Evolutionary conservation across 2,113 vertebrate species (phyloP).

Genomic region (Acanthisitta chloris): DNA sequence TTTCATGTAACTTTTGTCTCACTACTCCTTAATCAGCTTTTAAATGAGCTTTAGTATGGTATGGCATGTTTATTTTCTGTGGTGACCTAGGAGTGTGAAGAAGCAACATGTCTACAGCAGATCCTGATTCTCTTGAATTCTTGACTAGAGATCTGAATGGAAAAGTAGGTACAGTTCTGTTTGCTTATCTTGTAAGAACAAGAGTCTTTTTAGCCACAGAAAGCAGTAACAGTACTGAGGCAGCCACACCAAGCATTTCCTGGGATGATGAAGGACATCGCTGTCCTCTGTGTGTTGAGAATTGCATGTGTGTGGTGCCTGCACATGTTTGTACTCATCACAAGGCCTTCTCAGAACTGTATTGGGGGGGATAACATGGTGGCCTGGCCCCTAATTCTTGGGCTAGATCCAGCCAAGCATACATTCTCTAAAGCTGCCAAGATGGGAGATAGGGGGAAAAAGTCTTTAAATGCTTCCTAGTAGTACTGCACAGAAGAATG

Average conservation of each 20-base stretch:
- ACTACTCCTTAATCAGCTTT: not conserved
- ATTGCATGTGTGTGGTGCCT: not conserved
- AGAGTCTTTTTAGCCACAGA: not conserved
- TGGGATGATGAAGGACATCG: accelerated
- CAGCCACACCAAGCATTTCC: not conserved
- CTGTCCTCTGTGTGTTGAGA: not conserved
- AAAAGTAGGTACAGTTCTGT: not conserved
- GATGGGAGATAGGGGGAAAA: not conserved
- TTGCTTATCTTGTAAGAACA: not conserved
- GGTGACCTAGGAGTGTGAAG: not conserved
- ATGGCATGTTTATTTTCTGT: not conserved
- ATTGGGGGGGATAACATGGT: not conserved
- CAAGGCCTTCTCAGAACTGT: not conserved
- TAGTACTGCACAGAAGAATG: not conserved
- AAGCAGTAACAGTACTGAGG: not conserved
- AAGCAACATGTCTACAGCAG: not conserved
- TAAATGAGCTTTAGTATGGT: not conserved
- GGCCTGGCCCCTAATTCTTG: not conserved
- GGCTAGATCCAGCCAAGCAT: not conserved
- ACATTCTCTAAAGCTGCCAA: not conserved
- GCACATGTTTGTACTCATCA: not conserved
- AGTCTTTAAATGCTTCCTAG: not conserved
- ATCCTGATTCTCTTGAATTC: not conserved
- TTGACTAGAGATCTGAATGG: not conserved
- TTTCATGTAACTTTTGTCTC: not conserved